Conservation (phyloP, 92 coral and sea anemone genomes). For the Meandrina meandrites region DNA sequence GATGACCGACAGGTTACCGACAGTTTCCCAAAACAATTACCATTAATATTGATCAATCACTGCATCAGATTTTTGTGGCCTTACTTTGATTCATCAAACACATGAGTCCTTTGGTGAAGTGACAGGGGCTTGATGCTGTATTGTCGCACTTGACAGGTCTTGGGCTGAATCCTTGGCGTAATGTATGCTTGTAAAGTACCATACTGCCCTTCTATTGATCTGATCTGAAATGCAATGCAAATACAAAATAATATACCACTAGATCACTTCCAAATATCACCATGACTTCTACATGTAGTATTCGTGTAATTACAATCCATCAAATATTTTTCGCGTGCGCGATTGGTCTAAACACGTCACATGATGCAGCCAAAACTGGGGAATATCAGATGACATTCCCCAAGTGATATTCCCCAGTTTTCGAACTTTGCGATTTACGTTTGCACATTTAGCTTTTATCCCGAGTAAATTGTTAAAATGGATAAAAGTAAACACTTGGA, state of each 20-base stretch:
- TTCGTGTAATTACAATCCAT: no score
- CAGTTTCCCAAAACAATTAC: no score
- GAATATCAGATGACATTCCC: no score
- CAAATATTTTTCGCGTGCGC: no score
- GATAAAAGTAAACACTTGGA: no score
- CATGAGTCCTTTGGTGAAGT: conserved; percentile 94
- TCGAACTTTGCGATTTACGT: no score
- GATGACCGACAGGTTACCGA: no score
- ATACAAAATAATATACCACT: background rate
- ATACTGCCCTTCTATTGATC: conserved; percentile 98
- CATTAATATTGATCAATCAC: background rate
- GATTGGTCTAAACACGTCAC: no score
- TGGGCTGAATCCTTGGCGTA: conserved; percentile 98
- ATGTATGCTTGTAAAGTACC: conserved; percentile 94
- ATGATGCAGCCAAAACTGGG: no score
- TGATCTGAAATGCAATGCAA: conserved; percentile 71
- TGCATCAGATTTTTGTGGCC: background rate
- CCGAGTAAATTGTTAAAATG: no score
- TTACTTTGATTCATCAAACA: conserved; percentile 93
- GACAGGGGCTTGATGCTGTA: conserved; percentile 96
- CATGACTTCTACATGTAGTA: background rate
- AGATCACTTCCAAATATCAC: background rate
- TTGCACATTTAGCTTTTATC: no score
- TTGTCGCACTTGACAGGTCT: conserved; percentile 94
- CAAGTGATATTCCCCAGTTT: no score